Conservation (phyloP, 2,113 vertebrate genomes). For the Eolophus roseicapilla region DNA sequence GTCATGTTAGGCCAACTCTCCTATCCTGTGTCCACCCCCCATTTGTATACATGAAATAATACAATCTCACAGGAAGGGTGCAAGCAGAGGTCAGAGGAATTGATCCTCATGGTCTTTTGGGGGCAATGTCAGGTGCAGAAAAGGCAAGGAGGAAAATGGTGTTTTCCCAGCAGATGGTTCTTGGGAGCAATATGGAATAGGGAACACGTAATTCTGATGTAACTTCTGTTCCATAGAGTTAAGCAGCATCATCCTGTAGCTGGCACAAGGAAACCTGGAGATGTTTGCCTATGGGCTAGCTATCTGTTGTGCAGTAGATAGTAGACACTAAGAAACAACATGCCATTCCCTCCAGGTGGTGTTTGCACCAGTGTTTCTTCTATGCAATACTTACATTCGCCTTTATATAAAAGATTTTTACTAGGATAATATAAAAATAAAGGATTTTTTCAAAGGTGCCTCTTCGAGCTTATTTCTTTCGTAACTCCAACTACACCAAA, state of each 20-base stretch:
- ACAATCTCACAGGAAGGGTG: neutral
- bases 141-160: neutral
- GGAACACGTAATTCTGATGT: neutral
- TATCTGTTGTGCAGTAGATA: slow-evolving; percentile 61
- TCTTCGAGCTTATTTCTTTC: slow-evolving; percentile 40
- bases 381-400: slow-evolving; percentile 82
- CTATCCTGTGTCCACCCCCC: neutral
- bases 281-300: slow-evolving; percentile 61
- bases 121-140: neutral
- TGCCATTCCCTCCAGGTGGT: slow-evolving; percentile 76
- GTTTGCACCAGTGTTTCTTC: slow-evolving; percentile 77
- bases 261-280: slow-evolving; percentile 38
- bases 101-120: neutral
- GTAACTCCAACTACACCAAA: neutral
- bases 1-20: neutral
- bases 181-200: neutral
- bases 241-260: slow-evolving; percentile 30
- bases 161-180: neutral
- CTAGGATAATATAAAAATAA: slow-evolving; percentile 82
- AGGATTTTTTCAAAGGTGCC: slow-evolving; percentile 68
- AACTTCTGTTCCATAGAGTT: neutral
- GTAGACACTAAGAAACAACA: slow-evolving; percentile 61
- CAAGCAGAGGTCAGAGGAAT: neutral
- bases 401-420: slow-evolving; percentile 85
- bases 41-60: neutral